Percentiles rank a stretch among this genome's conserved stretches.
Evolutionary conservation across 2,888 invertebrate genomes (phyloP).

Genomic region (Xanthia togata): DNA sequence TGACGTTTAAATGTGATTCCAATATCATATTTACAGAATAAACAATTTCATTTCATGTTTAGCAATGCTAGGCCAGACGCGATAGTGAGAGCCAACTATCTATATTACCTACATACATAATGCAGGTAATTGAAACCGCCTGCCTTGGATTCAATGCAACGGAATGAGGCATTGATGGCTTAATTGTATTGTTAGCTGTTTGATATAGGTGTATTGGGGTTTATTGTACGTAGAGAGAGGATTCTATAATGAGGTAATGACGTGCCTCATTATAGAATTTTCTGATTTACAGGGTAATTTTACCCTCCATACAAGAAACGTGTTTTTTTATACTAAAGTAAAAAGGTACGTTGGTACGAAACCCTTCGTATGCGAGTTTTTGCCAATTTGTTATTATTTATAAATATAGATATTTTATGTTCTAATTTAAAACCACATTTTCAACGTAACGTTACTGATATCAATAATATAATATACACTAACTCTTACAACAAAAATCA

Average conservation of each 20-base stretch:
- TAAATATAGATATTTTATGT: no score
- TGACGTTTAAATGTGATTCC: no score
- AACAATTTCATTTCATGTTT: no score
- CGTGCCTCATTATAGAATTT: no score
- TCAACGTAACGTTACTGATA: neutral
- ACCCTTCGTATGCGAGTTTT: no score
- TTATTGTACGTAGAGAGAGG: neutral
- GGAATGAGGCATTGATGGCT: slow-evolving; percentile 2
- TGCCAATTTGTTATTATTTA: no score
- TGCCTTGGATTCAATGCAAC: slow-evolving; percentile 17
- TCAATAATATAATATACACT: neutral
- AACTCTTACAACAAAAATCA: neutral
- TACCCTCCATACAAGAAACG: no score
- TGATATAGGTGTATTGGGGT: neutral
- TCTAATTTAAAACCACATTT: neutral
- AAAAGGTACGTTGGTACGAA: no score
- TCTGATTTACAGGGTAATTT: no score
- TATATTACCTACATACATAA: neutral
- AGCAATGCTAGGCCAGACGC: slow-evolving; percentile 35
- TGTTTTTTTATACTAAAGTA: no score
- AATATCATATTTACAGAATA: no score
- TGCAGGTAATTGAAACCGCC: slow-evolving; percentile 32
- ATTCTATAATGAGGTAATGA: neutral
- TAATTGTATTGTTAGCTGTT: slow-evolving; percentile 9
- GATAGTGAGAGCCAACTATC: slow-evolving; percentile 47